Conservation (phyloP, 2,113 vertebrate species). For the Aepyceros melampus region DNA sequence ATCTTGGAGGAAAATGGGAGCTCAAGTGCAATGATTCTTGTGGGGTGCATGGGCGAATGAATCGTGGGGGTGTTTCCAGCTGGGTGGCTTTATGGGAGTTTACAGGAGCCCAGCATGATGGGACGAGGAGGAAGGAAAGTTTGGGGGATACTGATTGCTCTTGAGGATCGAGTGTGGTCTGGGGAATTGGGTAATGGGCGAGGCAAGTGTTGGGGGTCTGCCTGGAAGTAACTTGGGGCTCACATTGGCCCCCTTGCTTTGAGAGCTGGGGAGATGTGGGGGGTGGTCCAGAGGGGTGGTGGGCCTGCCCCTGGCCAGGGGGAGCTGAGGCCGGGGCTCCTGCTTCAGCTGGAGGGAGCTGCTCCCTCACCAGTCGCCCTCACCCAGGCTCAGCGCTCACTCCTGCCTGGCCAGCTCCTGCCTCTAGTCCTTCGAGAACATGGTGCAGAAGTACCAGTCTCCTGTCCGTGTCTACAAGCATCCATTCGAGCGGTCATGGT, state of each 20-base stretch:
- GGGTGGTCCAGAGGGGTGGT: neutral
- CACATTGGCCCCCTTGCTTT: neutral
- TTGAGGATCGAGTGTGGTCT: neutral
- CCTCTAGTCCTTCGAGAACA: conserved; percentile 72
- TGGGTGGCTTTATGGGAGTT: neutral
- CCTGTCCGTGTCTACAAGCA: conserved; percentile 90
- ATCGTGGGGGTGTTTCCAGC: neutral
- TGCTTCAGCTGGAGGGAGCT: neutral
- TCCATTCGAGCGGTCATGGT: conserved; percentile 90
- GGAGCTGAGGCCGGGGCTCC: neutral
- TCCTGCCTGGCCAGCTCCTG: neutral
- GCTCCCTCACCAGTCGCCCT: neutral
- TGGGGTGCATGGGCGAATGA: neutral
- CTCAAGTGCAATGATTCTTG: neutral
- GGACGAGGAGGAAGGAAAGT: neutral
- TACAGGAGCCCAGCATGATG: neutral
- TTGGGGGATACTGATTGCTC: neutral
- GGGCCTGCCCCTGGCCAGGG: neutral
- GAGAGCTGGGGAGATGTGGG: neutral
- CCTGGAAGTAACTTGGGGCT: neutral
- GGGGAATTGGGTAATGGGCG: neutral
- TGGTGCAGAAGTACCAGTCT: conserved; percentile 91
- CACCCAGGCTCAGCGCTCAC: neutral
- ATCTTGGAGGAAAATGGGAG: neutral
- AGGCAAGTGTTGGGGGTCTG: neutral